Evolutionary conservation across 2,888 invertebrate genomes (phyloP), one percentile per base, ranked within the genome.

Genomic region (Acrocyrtus sp.): DNA sequence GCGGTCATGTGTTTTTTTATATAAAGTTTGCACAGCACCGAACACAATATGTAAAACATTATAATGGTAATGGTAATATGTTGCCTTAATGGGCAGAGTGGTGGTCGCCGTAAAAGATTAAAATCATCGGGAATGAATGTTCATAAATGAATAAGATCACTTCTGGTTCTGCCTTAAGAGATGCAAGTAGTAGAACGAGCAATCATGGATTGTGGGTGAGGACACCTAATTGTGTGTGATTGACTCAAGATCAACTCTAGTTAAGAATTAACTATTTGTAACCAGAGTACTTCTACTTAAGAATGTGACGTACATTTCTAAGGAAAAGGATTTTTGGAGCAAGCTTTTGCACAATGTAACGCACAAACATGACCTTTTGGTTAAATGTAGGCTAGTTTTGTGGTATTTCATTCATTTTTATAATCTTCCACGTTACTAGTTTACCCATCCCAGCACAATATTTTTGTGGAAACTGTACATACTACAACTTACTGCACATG

Each of bases 141-240:
- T n/a, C n/a, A n/a, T 8, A 34, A 34, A 34, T 34, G 34, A 12
- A 34, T 34, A 34, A 34, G 5, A 34, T 34, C 34, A 5, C 12
- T 34, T 34, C 12, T 34, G 12, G 34, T 34, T n/a, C 34, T 34
- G 34, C 34, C 34, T 34, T 34, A 34, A 34, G n/a, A n/a, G n/a
- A n/a, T n/a, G n/a, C n/a, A n/a, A 34, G 6, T 12, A 8, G 34
- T 34, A 34, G 12, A 34, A 8, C 6, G 6, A 34, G 34, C 61
- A 61, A 39, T 19, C 50, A 61, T 61, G 61, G 61, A 61, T 50
- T 47, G 50, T 50, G 61, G 61, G 48, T 61, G 61, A 61, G 21
- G n/a, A n/a, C n/a, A n/a, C n/a, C 39, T 27, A 61, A 21, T 39
- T 19, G 27, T 60, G 51, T 51, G 22, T 45, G 19, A 26, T 45